Evolutionary conservation across 2,888 invertebrate species (phyloP), one percentile per base, ranked within the genome.

Genomic region (Pyrochroa serraticornis): DNA sequence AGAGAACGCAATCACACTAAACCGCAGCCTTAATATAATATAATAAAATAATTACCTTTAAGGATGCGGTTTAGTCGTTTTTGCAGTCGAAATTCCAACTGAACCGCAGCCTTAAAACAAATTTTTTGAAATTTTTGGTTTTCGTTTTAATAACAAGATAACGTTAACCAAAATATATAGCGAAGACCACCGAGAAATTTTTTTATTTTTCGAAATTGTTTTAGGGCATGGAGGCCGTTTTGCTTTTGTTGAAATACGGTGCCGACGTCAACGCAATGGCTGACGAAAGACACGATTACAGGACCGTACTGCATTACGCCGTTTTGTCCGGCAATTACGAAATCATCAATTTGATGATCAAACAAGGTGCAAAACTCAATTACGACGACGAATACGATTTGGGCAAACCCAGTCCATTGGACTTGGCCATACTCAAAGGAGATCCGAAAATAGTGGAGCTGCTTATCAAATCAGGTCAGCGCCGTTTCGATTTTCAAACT

Each of bases 181-280:
- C n/a, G n/a, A n/a, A n/a, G n/a, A n/a, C n/a, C n/a, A n/a, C n/a
- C n/a, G n/a, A n/a, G n/a, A n/a, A n/a, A n/a, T n/a, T n/a, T n/a
- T n/a, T n/a, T n/a, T n/a, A 32, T 35, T 34, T 57, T 30, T 44
- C 9, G 31, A 60, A 32, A 61, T 58, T 65, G 68, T 71, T 76
- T 8, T 77, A 91, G 89, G 88, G 91, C 48, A 87, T 90, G 77
- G 87, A 90, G 46, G 85, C 91, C 0, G 91, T 91, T 0, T 79
- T 92, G 51, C 80, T 93, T 7, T 81, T 95, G 33, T 80, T 94
- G 65, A 88, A 87, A 67, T 85, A 88, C 73, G 93, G 93, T 0
- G 95, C 95, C 0, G 88, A 94, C 71, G 89, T 95, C 1, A 95
- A 95, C 77, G 90, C 91, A 2, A 88, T 90, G 81, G 88, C 93